Evolutionary conservation across 2,113 vertebrate genomes (phyloP), one percentile per base, ranked within the genome.

Genomic region (Pollimyrus isidori): DNA sequence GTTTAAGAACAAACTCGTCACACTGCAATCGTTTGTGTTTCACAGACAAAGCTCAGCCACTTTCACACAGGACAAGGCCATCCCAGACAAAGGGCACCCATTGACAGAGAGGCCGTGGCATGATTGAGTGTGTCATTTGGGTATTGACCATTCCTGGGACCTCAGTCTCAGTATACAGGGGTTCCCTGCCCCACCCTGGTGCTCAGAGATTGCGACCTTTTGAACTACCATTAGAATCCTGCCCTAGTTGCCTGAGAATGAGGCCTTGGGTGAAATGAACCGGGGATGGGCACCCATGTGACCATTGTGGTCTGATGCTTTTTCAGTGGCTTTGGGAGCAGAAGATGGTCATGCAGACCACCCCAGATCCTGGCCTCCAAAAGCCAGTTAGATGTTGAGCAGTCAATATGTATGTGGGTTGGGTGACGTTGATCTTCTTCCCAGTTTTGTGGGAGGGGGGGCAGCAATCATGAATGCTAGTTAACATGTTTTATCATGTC

Each of bases 361-460:
- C 76, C 88, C 84, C 53, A 82, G 87, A 90, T 73, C 88, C 58
- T 95, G 94, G 89, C 90, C 91, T 91, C 92, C 93, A 92, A 90
- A 93, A 85, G 7, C 6, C 87, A 91, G 92, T 93, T 95, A 95
- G 95, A 94, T 96, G 95, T 93, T 87, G 35, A 11, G 87, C 90
- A 90, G 91, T 90, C 50, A 2, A 13, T 93, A 91, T 50, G 13
- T 94, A 82, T 15, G 46, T 23, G 26, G 65, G 26, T 73, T 10
- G 65, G 30, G 30, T 30, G 10, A 35, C 26, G 5, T 39, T 13
- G 26, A 35, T 76, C 13, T 39, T 17, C 13, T 76, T 35, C 69
- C 30, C 15, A 39, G 26, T 73, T 35, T 52, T 53, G 3, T 0
- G 50, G 50, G 50, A 3, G 3, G 26, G 26, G 69, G 3, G 11